Percentiles rank a stretch among this genome's conserved stretches.
These are phyloP conservation scores for Brachypalpus laphriformis DNA, from an alignment of 2,888 invertebrate genomes.

Conservation along the genomic window DNA sequence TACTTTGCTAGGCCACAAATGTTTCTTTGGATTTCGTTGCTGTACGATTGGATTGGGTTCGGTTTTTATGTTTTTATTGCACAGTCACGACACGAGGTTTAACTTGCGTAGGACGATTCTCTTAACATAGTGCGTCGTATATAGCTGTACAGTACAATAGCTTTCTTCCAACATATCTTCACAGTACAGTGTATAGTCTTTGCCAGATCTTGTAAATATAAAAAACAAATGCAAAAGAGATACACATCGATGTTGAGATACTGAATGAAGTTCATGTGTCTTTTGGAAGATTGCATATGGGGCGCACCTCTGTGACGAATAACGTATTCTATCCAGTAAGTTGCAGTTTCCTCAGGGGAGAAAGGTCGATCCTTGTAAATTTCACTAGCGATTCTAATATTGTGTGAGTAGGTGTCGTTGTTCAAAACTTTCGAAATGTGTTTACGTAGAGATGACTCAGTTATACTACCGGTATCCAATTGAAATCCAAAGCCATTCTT, in stretches of 20 bases:
- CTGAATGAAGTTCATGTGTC: slow-evolving; percentile 82
- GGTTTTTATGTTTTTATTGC: not conserved
- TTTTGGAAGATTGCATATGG: slow-evolving; percentile 83
- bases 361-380: slow-evolving; percentile 84
- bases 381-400: slow-evolving; percentile 81
- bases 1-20: no score
- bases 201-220: not conserved
- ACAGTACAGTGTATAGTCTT: not conserved
- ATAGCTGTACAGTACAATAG: not conserved
- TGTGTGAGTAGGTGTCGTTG: slow-evolving; percentile 68
- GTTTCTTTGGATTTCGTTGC: not conserved
- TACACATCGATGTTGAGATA: slow-evolving; percentile 83
- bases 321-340: slow-evolving; percentile 85
- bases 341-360: slow-evolving; percentile 82
- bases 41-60: not conserved
- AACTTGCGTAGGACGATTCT: slow-evolving; percentile 1
- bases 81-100: not conserved
- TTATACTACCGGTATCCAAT: slow-evolving; percentile 67
- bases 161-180: not conserved
- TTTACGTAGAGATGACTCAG: slow-evolving; percentile 50
- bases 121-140: not conserved
- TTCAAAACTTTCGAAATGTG: slow-evolving; percentile 73
- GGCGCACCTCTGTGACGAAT: slow-evolving; percentile 84
- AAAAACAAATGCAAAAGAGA: slow-evolving; percentile 10
- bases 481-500: slow-evolving; percentile 84